phyloP scores from a whole-genome alignment of 2,113 vertebrate genomes.

The Otolemur garnettii region DNA sequence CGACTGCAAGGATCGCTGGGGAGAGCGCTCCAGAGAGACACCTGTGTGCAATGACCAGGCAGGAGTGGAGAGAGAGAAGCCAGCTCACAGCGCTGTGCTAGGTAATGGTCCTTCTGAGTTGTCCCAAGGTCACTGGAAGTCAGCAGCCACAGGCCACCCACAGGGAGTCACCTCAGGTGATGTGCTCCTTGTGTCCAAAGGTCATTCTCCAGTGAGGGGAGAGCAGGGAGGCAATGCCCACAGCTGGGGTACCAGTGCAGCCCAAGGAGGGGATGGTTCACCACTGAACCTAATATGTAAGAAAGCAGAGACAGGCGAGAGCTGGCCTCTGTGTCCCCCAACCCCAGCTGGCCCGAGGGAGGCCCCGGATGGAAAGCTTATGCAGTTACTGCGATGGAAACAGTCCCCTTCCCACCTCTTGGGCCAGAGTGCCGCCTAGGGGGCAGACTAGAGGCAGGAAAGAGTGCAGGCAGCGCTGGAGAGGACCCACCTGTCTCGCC shows the following conservation, averaged over 20 bases:
- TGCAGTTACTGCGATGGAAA: background rate
- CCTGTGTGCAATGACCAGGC: background rate
- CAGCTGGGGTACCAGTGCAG: background rate
- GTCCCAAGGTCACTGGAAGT: background rate
- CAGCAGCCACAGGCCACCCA: background rate
- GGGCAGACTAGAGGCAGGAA: background rate
- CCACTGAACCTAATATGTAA: no score
- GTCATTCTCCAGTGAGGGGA: background rate
- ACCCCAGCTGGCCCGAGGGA: background rate
- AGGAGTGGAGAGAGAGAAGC: background rate
- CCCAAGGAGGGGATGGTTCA: no score
- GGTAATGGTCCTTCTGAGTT: background rate
- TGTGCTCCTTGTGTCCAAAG: no score
- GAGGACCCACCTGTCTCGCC: background rate
- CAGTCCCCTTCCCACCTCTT: background rate
- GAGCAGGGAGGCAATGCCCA: background rate
- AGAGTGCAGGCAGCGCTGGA: background rate
- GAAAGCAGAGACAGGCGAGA: background rate
- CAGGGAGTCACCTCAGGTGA: background rate
- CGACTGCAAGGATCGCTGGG: background rate
- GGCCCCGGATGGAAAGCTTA: rapidly evolving
- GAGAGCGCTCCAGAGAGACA: background rate
- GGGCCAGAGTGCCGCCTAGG: background rate
- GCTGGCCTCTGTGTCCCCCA: background rate
- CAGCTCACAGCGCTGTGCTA: rapidly evolving